Conservation (phyloP, 35 echinoderm and acorn worm genomes). For the Lytechinus pictus region DNA sequence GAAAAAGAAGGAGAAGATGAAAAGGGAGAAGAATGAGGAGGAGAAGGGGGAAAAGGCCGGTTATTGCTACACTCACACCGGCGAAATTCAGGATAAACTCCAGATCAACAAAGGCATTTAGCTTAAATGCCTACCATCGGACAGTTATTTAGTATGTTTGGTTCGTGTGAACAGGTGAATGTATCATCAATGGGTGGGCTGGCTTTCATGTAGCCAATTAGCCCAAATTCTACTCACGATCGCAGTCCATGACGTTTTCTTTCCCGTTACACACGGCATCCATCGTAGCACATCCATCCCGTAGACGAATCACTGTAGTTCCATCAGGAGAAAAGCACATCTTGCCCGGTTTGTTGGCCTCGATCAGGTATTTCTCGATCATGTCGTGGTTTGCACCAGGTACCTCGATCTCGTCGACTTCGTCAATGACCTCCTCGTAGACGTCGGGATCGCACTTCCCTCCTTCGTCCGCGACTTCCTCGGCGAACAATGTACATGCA, state of each 20-base stretch:
- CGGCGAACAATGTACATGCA: not conserved
- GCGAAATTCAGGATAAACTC: too few relatives aligned
- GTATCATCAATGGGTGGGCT: too few relatives aligned
- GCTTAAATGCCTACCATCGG: too few relatives aligned
- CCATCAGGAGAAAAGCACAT: slow-evolving; percentile 16
- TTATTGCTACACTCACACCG: too few relatives aligned
- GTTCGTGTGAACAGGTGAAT: too few relatives aligned
- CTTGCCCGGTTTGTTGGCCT: not conserved
- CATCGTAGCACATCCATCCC: not conserved
- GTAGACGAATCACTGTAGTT: not conserved
- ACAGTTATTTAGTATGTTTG: too few relatives aligned
- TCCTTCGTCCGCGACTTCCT: not conserved
- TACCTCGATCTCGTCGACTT: slow-evolving; percentile 9
- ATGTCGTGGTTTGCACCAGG: not conserved
- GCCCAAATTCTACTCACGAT: not conserved
- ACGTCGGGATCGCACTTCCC: slow-evolving; percentile 17
- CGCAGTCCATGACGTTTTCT: not conserved
- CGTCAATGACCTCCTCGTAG: not conserved
- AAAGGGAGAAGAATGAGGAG: too few relatives aligned
- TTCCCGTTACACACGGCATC: not conserved
- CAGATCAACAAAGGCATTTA: too few relatives aligned
- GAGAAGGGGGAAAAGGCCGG: too few relatives aligned
- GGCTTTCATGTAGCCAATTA: too few relatives aligned
- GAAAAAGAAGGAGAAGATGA: too few relatives aligned
- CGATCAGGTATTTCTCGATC: not conserved